These are phyloP conservation scores for Ancistrus triradiatus DNA, from an alignment of 2,113 vertebrate genomes.

Conservation along the genomic window DNA sequence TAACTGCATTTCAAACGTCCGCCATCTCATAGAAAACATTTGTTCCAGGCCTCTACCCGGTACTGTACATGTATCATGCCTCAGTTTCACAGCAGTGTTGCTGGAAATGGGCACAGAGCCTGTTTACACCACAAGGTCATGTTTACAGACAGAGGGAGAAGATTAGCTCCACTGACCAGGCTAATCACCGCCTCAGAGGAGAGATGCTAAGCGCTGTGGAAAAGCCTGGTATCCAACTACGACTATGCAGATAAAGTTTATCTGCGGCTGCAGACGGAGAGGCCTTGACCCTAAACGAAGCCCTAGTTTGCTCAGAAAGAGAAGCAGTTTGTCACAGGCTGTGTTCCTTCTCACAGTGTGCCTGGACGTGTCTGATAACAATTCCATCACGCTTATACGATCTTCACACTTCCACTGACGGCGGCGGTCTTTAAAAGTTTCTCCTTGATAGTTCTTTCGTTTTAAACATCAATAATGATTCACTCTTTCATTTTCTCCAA, in stretches of 20 bases:
- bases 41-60: no score
- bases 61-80: no score
- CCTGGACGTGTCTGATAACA: no score
- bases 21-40: no score
- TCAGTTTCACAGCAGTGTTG: neutral
- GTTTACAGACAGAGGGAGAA: neutral
- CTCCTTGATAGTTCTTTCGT: no score
- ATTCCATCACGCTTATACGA: no score
- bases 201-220: neutral
- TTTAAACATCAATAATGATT: no score
- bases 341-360: no score
- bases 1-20: no score
- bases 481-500: no score
- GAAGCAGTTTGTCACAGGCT: neutral
- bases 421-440: no score
- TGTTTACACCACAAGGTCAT: constrained; percentile 15
- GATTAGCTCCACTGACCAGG: neutral
- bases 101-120: neutral
- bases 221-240: neutral
- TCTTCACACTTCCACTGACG: no score
- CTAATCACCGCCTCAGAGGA: neutral
- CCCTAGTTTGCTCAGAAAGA: neutral
- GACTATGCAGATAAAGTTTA: constrained; percentile 7
- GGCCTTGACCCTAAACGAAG: constrained; percentile 8
- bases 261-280: neutral